Base-by-base conservation (phyloP, 2,113 vertebrate genomes). In the Argyrosomus japonicus region DNA sequence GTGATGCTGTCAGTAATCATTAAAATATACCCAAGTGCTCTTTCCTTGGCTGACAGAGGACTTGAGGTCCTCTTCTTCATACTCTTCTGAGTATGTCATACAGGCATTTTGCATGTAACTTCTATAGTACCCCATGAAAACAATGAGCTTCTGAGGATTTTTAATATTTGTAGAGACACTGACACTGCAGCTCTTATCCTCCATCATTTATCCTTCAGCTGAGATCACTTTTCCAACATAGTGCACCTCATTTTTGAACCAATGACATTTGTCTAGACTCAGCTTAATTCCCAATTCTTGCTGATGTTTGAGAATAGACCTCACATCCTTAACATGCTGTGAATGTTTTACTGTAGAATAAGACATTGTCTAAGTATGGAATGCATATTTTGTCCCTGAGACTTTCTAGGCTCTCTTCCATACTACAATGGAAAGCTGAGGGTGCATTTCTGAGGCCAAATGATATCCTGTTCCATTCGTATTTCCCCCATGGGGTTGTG, bases 171-270 rank as follows among this genome's bases (percentile, higher is more conserved):
- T 58, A 76, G 23, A 1, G 13, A 51, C 32, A 27, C 36, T 40
- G 36, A 21, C 1, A 72, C 74, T 5, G 68, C 50, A 1, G 17
- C 21, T 29, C 36, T 65, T 63, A 18, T 29, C 6, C 14, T 79
- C 13, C 70, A 75, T 57, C 6, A 0, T 63, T 23, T 68, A 68
- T 5, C 75, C 54, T n/a, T 61, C 47, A 25, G 29, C 21, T 61
- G 32, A 56, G 1, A 68, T 80, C 3, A 70, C 64, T 58, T 51
- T 69, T 1, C 50, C 63, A 12, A 76, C 18, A 45, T 68, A 82
- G 2, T 23, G 11, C 0, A 56, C 57, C 2, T 47, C 65, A 48
- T 18, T 74, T 51, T 29, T 53, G 2, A 77, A 70, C 10, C 54
- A 6, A 51, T 62, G 29, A 61, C 54, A 62, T 62, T 73, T 69